These are phyloP conservation scores for Drosophila miranda DNA, from an alignment of 1,140 invertebrate species.

Conservation along the genomic window DNA sequence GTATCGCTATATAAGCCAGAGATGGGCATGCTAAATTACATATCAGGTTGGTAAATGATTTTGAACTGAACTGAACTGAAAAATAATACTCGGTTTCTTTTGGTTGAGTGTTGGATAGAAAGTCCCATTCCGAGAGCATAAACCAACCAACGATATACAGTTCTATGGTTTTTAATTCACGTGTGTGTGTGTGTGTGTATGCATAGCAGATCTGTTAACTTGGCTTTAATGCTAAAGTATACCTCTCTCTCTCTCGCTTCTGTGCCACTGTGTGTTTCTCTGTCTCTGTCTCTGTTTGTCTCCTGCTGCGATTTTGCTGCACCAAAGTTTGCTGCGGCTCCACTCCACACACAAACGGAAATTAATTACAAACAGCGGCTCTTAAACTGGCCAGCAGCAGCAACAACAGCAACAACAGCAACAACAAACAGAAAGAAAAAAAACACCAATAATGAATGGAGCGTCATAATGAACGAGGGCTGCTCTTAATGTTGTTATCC, in stretches of 20 bases:
- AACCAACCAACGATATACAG: not conserved
- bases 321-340: conserved; percentile 69
- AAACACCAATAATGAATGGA: conserved; percentile 66
- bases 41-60: conserved; percentile 14
- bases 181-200: not conserved
- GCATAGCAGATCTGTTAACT: too few relatives aligned
- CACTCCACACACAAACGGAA: conserved; percentile 70
- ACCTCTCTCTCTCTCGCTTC: not conserved
- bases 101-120: too few relatives aligned
- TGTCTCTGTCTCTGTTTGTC: conserved; percentile 14
- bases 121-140: conserved; percentile 6
- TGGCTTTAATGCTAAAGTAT: not conserved
- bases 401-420: conserved; percentile 17
- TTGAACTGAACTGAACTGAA: too few relatives aligned
- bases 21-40: conserved; percentile 38
- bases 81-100: too few relatives aligned
- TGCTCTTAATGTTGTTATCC: conserved; percentile 40
- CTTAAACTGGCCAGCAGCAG: conserved; percentile 56
- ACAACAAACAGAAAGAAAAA: conserved; percentile 26
- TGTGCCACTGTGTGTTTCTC: not conserved
- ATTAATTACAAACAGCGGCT: conserved; percentile 79
- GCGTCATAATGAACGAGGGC: conserved; percentile 70
- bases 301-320: conserved; percentile 64
- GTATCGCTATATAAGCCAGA: conserved; percentile 40
- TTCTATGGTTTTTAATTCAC: not conserved